A percentile compares a stretch with the other conserved stretches of the same genome.
Conservation (phyloP, 2,797 vertebrate species). For the Tiaroga cobitis region DNA sequence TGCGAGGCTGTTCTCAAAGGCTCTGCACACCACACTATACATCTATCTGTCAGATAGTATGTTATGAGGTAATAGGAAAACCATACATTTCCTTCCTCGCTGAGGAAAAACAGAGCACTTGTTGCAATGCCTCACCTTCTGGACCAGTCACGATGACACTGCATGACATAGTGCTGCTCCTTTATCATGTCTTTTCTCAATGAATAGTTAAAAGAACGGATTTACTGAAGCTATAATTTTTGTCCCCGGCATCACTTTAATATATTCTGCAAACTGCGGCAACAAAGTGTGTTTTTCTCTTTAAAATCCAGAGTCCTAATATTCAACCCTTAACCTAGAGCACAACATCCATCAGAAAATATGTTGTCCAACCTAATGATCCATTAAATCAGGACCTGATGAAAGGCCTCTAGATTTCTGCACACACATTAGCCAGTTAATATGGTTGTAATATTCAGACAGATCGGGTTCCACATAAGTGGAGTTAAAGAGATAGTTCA, state of each 20-base stretch:
- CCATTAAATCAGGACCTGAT: constrained; percentile 15
- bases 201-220: constrained; percentile 42
- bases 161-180: constrained; percentile 18
- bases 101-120: constrained; percentile 42
- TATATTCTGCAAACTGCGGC: not conserved
- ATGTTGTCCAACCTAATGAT: constrained; percentile 25
- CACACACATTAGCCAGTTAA: constrained; percentile 7
- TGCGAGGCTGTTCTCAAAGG: constrained; percentile 63
- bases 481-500: constrained; percentile 3
- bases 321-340: constrained; percentile 21
- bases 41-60: constrained; percentile 40
- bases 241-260: constrained; percentile 8
- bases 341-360: constrained; percentile 8
- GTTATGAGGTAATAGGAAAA: constrained; percentile 69
- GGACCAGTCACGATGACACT: constrained; percentile 43
- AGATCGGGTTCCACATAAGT: constrained; percentile 22
- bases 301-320: not conserved
- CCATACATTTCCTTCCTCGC: constrained; percentile 56
- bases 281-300: constrained; percentile 17
- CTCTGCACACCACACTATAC: constrained; percentile 58
- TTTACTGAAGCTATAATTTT: constrained; percentile 40
- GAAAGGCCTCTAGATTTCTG: not conserved
- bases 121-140: constrained; percentile 47
- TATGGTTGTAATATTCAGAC: not conserved
- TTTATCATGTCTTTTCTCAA: constrained; percentile 35